phyloP scores from a whole-genome alignment of 2,888 invertebrate genomes.

The Dascillus cervinus region DNA sequence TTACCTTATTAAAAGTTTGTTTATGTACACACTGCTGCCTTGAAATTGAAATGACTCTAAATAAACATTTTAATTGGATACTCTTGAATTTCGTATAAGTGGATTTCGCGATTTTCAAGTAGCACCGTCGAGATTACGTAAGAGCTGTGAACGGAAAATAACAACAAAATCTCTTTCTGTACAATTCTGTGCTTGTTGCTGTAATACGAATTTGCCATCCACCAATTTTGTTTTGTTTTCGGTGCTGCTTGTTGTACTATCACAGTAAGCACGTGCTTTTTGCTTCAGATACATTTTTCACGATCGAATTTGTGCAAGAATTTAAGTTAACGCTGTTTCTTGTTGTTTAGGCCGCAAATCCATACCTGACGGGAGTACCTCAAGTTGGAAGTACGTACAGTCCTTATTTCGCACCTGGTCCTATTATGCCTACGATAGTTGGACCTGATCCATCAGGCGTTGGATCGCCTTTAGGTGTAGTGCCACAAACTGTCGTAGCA shows the following conservation, averaged over 20 bases:
- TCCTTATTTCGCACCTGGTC: constrained; percentile 82
- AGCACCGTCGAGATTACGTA: too few relatives aligned
- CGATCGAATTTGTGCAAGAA: too few relatives aligned
- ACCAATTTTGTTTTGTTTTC: constrained; percentile 10
- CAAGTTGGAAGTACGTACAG: constrained; percentile 84
- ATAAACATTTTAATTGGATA: too few relatives aligned
- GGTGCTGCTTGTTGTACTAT: constrained; percentile 8
- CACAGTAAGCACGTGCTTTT: too few relatives aligned
- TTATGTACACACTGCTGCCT: too few relatives aligned
- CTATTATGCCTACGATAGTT: constrained; percentile 84
- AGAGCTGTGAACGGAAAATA: constrained; percentile 7
- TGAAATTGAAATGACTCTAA: too few relatives aligned
- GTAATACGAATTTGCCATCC: neutral
- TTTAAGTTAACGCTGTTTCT: too few relatives aligned
- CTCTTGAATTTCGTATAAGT: too few relatives aligned
- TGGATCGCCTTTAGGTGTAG: constrained; percentile 75
- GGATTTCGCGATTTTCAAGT: too few relatives aligned
- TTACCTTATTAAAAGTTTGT: too few relatives aligned
- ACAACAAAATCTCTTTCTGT: too few relatives aligned
- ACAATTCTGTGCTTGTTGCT: neutral
- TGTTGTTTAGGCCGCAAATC: constrained; percentile 67
- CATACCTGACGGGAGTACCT: constrained; percentile 86
- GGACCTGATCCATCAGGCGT: constrained; percentile 77
- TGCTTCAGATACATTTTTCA: too few relatives aligned
- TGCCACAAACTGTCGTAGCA: constrained; percentile 76